Conservation (phyloP, 1,140 invertebrate species). For the Musca domestica region DNA sequence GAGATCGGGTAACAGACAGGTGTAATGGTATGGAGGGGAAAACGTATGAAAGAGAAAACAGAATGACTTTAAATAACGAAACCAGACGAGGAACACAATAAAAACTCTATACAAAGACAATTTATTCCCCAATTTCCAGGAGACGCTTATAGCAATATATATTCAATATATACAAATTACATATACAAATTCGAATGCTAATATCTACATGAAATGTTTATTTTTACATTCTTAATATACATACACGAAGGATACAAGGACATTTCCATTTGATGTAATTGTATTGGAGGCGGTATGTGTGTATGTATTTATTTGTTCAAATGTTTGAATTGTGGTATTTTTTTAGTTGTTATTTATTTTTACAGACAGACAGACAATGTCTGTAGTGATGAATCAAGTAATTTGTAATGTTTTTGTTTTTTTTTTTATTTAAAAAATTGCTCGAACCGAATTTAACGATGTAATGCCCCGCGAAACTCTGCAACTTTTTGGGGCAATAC, state of each 20-base stretch:
- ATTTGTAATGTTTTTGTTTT: no score
- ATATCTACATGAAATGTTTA: no score
- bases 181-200: background rate
- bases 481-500: no score
- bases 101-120: background rate
- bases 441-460: background rate
- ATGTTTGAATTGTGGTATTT: background rate
- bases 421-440: no score
- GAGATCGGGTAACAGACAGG: background rate
- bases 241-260: background rate
- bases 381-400: slow-evolving; percentile 1
- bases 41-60: slow-evolving; percentile 20
- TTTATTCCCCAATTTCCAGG: no score
- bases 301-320: background rate
- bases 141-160: no score
- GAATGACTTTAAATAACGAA: slow-evolving; percentile 16
- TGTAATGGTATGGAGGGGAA: slow-evolving; percentile 6
- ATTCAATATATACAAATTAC: no score
- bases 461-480: background rate
- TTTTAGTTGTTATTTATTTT: no score
- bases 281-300: background rate
- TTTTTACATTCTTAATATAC: background rate
- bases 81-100: background rate
- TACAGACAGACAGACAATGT: no score
- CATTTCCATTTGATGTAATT: background rate